Evolutionary conservation across 2,797 vertebrate species (phyloP), one percentile per base, ranked within the genome.

Genomic region (Chaenodraco wilsoni): DNA sequence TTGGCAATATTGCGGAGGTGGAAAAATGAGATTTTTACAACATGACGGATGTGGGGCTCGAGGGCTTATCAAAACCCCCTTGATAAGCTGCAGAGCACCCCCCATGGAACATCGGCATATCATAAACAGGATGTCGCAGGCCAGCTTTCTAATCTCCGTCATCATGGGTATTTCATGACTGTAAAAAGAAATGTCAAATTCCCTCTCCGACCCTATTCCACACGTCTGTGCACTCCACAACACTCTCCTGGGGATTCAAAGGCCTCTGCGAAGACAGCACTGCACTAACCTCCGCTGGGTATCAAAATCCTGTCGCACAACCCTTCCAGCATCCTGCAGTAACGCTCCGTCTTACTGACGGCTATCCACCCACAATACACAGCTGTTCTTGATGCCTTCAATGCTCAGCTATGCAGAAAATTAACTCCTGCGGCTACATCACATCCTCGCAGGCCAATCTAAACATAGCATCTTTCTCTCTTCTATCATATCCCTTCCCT

Each of bases 381-480:
- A 72, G 76, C 81, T 84, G 77, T 89, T 88, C 85, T 77, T 87
- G 76, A 84, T 76, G 84, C 85, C 75, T 85, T 88, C 85, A 70
- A 76, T 92, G 90, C 72, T 93, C 90, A 93, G 85, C 83, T 92
- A 87, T 84, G 92, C 92, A 90, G 92, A 94, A 94, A 94, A 94
- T 95, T 88, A 94, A 92, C 88, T 93, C 84, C 69, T 74, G 78
- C 58, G 37, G 83, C 87, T 64, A 79, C 77, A 69, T 60, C 69
- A 52, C 65, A 78, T 80, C 77, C 72, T 55, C 81, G 61, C 66
- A 31, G 74, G 52, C 73, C 75, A 72, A 74, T 74, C 71, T 81
- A 82, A 87, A 85, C 79, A 65, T 19, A 40, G 31, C 19, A 67
- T 63, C 65, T 15, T 21, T 59, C 37, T 78, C 70, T 12, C 67